Evolutionary conservation across 2,113 vertebrate species (phyloP).

Genomic region (Trogon melanurus): DNA sequence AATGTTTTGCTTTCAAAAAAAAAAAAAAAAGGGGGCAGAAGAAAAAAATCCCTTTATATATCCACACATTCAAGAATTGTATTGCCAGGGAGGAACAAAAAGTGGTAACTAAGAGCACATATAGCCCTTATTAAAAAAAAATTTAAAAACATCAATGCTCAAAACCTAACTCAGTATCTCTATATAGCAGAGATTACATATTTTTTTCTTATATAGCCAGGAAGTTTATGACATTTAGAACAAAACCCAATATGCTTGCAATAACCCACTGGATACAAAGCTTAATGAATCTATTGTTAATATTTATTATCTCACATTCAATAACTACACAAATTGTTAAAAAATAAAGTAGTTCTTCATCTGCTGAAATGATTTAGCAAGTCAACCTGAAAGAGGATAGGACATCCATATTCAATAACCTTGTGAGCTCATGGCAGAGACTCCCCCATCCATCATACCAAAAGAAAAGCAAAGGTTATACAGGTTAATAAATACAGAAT

Average conservation of each 20-base stretch:
- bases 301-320: not conserved
- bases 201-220: not conserved
- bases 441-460: constrained; percentile 41
- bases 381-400: not conserved
- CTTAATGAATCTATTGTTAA: too few relatives aligned
- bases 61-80: not conserved
- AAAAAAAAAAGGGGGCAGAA: not conserved
- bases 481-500: constrained; percentile 54
- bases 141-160: not conserved
- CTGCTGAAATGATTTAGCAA: constrained; percentile 9
- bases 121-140: not conserved
- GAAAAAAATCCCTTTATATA: not conserved
- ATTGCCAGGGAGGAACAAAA: not conserved
- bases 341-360: not conserved
- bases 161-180: not conserved
- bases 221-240: not conserved
- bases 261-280: not conserved
- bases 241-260: not conserved
- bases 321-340: not conserved
- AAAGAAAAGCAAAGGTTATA: constrained; percentile 42
- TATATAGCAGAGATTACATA: not conserved
- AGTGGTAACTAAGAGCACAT: not conserved
- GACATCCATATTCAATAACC: not conserved
- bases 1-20: not conserved
- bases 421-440: not conserved